Evolutionary conservation across 2,797 vertebrate species (phyloP).

Genomic region (Coranthus polyacanthus): DNA sequence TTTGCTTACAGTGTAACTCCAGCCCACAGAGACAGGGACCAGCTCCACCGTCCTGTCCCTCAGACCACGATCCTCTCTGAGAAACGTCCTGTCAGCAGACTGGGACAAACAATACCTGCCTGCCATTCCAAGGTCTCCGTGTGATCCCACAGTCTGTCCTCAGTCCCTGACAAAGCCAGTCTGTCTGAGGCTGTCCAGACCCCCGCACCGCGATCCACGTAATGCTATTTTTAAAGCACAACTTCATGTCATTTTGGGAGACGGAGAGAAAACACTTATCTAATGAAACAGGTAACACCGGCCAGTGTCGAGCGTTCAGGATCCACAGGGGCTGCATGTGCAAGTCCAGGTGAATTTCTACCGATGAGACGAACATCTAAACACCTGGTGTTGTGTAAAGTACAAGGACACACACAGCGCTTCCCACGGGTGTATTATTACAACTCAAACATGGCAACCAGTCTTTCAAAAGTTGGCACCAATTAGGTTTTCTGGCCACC

Average conservation of each 20-base stretch:
- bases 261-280: background rate
- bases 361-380: too few species aligned
- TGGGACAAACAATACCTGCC: slow-evolving; percentile 6
- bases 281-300: too few species aligned
- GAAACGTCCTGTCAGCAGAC: slow-evolving; percentile 21
- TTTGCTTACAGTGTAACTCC: slow-evolving; percentile 38
- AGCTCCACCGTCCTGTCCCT: too few species aligned
- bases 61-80: slow-evolving; percentile 3
- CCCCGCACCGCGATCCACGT: slow-evolving; percentile 4
- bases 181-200: slow-evolving; percentile 41
- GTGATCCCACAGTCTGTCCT: too few species aligned
- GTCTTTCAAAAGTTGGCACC: too few species aligned
- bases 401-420: background rate
- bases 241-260: slow-evolving; percentile 32
- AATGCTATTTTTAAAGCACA: slow-evolving; percentile 41
- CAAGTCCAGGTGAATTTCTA: too few species aligned
- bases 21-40: background rate
- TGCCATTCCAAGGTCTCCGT: background rate
- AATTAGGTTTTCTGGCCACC: too few species aligned
- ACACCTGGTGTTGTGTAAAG: background rate
- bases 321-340: too few species aligned
- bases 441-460: too few species aligned
- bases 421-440: background rate
- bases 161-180: slow-evolving; percentile 28
- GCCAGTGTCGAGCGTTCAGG: too few species aligned